A percentile compares a stretch with the other conserved stretches of the same genome.
These are phyloP conservation scores for Argyresthia albistria DNA, from an alignment of 2,888 invertebrate species.

Conservation along the genomic window DNA sequence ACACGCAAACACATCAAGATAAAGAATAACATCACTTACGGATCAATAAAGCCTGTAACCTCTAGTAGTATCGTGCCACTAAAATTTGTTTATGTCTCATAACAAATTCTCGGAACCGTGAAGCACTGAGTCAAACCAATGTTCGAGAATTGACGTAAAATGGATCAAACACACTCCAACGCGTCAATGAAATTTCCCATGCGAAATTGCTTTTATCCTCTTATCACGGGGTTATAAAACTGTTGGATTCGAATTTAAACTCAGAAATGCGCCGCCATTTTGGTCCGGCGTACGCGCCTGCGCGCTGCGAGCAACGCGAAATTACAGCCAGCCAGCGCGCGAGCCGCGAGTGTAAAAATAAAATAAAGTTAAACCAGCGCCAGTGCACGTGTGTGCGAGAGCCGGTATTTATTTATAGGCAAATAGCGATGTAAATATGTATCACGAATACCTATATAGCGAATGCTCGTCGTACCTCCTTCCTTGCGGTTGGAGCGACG, in stretches of 20 bases:
- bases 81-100: neutral
- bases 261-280: conserved; percentile 52
- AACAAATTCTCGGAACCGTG: conserved; percentile 16
- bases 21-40: neutral
- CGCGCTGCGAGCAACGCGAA: conserved; percentile 68
- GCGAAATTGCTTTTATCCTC: conserved; percentile 25
- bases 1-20: neutral
- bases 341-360: conserved; percentile 65
- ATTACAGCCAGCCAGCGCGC: conserved; percentile 60
- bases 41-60: neutral
- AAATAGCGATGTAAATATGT: conserved; percentile 64
- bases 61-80: too few relatives aligned
- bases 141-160: conserved; percentile 27
- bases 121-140: conserved; percentile 40
- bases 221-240: conserved; percentile 25
- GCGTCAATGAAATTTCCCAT: conserved; percentile 25
- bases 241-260: conserved; percentile 26
- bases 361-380: conserved; percentile 71
- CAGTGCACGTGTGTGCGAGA: conserved; percentile 63
- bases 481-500: conserved; percentile 63
- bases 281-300: conserved; percentile 64
- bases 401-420: conserved; percentile 70
- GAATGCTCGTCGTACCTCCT: conserved; percentile 6
- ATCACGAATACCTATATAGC: conserved; percentile 40
- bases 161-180: conserved; percentile 14